phyloP scores from a whole-genome alignment of 2,888 invertebrate species.

The Neelides folsomi region DNA sequence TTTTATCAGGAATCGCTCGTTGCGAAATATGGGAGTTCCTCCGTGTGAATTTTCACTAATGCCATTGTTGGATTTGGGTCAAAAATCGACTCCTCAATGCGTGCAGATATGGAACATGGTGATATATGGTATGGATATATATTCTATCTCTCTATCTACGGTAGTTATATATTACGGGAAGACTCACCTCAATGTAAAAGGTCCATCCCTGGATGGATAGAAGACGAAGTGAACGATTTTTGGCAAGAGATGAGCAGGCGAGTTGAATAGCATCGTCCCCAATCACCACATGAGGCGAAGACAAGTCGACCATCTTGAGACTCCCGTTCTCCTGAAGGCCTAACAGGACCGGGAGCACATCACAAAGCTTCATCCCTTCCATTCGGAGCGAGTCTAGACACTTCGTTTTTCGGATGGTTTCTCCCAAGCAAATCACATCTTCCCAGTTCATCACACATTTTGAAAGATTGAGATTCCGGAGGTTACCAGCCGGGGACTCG shows the following conservation, averaged over 20 bases:
- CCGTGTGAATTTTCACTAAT: too few relatives aligned
- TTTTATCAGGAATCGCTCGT: too few relatives aligned
- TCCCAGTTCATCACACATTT: conserved; percentile 45
- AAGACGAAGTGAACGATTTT: conserved; percentile 41
- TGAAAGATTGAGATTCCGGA: conserved; percentile 45
- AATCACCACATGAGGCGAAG: conserved; percentile 43
- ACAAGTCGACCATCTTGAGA: conserved; percentile 44
- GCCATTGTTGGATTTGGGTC: too few relatives aligned
- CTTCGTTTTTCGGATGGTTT: conserved; percentile 43
- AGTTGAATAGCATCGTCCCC: conserved; percentile 43
- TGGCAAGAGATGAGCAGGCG: conserved; percentile 41
- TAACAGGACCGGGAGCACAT: conserved; percentile 45
- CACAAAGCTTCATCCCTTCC: conserved; percentile 44
- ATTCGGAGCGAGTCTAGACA: conserved; percentile 44
- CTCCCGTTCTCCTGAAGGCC: conserved; percentile 44
- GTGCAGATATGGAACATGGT: not conserved
- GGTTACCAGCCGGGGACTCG: conserved; percentile 38
- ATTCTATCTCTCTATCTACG: too few relatives aligned
- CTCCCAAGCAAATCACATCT: conserved; percentile 46
- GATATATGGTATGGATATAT: not conserved
- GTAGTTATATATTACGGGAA: too few relatives aligned
- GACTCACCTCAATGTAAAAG: conserved; percentile 44
- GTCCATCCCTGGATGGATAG: conserved; percentile 47
- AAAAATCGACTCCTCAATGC: not conserved
- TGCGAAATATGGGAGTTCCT: too few relatives aligned